These are phyloP conservation scores for Temnothorax longispinosus DNA, from an alignment of 1,140 invertebrate species.

Conservation along the genomic window DNA sequence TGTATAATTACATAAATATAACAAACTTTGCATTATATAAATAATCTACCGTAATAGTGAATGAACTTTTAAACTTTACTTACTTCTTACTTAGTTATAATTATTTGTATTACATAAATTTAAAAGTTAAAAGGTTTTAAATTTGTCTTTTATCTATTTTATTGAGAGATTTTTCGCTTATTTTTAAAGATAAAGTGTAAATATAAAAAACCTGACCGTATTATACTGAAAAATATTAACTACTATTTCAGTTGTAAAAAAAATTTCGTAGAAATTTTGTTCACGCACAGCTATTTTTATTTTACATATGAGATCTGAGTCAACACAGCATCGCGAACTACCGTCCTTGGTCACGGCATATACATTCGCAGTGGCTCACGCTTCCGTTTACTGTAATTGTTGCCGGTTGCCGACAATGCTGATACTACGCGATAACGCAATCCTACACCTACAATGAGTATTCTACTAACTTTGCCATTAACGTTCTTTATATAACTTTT, in stretches of 20 bases:
- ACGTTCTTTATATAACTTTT: background rate
- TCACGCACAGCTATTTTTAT: slow-evolving; percentile 12
- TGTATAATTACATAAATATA: background rate
- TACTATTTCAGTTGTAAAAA: background rate
- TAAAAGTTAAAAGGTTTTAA: background rate
- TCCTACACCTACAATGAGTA: too few species aligned
- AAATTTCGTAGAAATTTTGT: background rate
- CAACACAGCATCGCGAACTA: background rate
- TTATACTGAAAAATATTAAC: background rate
- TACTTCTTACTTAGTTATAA: background rate
- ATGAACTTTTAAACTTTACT: background rate
- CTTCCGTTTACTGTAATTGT: slow-evolving; percentile 32
- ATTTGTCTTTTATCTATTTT: background rate
- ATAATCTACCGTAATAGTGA: background rate
- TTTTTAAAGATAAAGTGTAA: background rate
- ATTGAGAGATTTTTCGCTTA: background rate
- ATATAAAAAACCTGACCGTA: background rate
- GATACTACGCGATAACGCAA: background rate
- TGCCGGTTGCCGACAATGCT: background rate
- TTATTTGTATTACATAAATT: background rate
- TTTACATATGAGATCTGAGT: background rate
- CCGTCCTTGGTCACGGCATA: background rate
- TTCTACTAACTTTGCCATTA: background rate
- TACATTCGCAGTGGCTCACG: background rate
- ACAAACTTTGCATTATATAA: background rate